These are phyloP conservation scores for Plestiodon gilberti DNA, from an alignment of 2,113 vertebrate genomes.

Conservation along the genomic window DNA sequence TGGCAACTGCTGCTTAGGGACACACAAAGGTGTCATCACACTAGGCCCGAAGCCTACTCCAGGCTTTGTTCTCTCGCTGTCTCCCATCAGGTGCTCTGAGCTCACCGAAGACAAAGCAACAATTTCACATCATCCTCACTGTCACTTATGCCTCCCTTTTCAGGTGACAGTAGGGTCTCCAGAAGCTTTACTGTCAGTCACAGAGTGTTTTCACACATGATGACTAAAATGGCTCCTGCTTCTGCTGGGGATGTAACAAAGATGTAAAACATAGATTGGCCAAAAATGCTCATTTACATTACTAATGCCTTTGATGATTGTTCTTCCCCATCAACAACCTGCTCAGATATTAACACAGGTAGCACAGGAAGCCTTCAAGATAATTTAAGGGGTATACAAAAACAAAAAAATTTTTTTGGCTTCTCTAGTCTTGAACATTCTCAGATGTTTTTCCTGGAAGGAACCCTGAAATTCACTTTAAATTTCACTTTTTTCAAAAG, in stretches of 20 bases:
- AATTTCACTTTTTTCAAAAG: no score
- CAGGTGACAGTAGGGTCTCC: not conserved
- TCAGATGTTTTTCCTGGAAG: no score
- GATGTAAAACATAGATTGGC: not conserved
- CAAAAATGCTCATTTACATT: not conserved
- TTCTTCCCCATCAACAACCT: no score
- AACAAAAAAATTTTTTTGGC: no score
- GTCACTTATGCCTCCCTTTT: not conserved
- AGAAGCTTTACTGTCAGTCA: not conserved
- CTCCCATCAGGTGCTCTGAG: not conserved
- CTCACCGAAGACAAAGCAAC: not conserved
- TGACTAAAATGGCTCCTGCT: not conserved
- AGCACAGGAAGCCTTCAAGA: no score
- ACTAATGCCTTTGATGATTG: not conserved
- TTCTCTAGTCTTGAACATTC: no score
- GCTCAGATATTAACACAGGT: no score
- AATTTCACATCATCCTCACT: not conserved
- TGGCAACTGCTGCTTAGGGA: not conserved
- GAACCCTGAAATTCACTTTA: no score
- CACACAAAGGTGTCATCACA: not conserved
- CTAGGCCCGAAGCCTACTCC: not conserved
- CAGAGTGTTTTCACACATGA: not conserved
- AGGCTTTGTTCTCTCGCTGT: not conserved
- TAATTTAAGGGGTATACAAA: no score
- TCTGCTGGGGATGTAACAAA: not conserved